Percentiles rank a stretch among this genome's conserved stretches.
Conservation (phyloP, 2,113 vertebrate species). For the Thinocorus orbignyianus region DNA sequence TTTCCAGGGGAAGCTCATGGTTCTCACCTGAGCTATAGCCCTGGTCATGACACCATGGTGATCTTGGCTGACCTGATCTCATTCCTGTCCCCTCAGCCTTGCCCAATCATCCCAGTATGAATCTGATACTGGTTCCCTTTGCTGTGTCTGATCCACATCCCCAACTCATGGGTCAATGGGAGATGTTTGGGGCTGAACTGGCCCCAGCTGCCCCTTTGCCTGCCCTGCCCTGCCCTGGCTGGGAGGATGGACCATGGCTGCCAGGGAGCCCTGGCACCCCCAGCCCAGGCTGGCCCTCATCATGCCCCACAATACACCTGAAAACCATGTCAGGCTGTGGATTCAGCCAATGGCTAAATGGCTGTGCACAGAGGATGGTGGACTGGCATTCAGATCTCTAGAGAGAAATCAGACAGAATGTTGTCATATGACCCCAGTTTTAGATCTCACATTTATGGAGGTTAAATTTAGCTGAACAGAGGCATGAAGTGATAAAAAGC, state of each 20-base stretch:
- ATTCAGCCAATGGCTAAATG: rapidly evolving
- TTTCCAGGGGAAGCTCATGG: background rate
- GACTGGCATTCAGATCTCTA: background rate
- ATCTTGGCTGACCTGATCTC: rapidly evolving
- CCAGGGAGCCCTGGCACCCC: background rate
- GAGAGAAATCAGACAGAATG: background rate
- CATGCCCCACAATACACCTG: too few relatives aligned
- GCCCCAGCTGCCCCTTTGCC: rapidly evolving
- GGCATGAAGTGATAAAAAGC: background rate
- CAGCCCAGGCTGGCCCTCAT: background rate
- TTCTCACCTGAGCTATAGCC: rapidly evolving
- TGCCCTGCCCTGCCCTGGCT: background rate
- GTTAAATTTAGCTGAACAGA: background rate
- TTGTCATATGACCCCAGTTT: background rate
- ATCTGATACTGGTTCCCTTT: background rate
- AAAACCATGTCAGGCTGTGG: background rate
- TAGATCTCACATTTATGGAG: background rate
- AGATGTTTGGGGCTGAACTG: background rate
- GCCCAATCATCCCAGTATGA: background rate
- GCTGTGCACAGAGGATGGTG: rapidly evolving
- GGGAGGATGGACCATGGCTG: too few relatives aligned
- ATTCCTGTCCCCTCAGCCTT: background rate
- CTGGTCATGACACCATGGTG: rapidly evolving
- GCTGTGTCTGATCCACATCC: background rate
- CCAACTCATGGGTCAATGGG: rapidly evolving